phyloP scores from a whole-genome alignment of 37 sponge, comb jelly and placozoan species.

The Hexactinellida sp. region DNA sequence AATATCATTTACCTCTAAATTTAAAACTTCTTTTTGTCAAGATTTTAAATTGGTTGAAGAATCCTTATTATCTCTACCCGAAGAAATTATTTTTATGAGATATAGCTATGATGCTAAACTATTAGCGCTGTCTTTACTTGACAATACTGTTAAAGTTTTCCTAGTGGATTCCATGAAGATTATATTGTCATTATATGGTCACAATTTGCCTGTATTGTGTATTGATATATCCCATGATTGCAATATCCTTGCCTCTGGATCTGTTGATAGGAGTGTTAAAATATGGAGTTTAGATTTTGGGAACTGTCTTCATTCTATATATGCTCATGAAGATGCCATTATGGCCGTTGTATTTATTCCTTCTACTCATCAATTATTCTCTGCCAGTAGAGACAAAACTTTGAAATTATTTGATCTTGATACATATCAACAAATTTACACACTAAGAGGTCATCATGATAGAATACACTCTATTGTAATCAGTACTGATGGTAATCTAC shows the following conservation, averaged over 20 bases:
- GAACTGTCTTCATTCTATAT: constrained; percentile 91
- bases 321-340: constrained; percentile 86
- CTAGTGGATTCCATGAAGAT: constrained; percentile 50
- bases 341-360: constrained; percentile 77
- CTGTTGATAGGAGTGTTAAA: constrained; percentile 88
- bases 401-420: constrained; percentile 94
- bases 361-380: constrained; percentile 74
- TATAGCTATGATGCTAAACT: constrained; percentile 54
- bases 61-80: neutral
- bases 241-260: constrained; percentile 71
- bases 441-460: constrained; percentile 76
- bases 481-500: constrained; percentile 59
- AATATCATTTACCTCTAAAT: neutral
- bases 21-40: neutral
- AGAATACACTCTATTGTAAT: constrained; percentile 84
- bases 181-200: constrained; percentile 88
- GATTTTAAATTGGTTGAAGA: neutral
- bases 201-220: constrained; percentile 87
- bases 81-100: neutral
- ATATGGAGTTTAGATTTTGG: constrained; percentile 97
- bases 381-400: constrained; percentile 77
- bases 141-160: constrained; percentile 90
- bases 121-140: constrained; percentile 79
- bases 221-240: constrained; percentile 96
- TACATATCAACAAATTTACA: constrained; percentile 66